Percentiles rank a stretch among this genome's conserved stretches.
phyloP scores from a whole-genome alignment of 2,113 vertebrate species.

The Equus przewalskii region DNA sequence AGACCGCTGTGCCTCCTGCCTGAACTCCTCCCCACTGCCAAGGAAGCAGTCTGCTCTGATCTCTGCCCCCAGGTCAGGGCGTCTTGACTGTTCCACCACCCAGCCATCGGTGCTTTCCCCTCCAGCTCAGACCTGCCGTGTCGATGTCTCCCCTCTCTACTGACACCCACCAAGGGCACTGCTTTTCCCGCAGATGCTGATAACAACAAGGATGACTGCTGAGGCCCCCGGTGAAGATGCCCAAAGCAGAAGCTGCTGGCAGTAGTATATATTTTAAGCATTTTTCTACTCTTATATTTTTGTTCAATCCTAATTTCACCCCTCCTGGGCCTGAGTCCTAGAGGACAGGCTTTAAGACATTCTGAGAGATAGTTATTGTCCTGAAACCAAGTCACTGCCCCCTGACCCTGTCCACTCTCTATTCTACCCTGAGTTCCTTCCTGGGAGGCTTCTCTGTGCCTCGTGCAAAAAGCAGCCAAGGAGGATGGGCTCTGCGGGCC shows the following conservation, averaged over 20 bases:
- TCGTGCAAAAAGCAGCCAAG: neutral
- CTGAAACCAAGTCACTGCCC: neutral
- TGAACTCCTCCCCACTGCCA: too few species aligned
- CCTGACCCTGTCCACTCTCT: neutral
- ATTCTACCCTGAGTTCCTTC: too few species aligned
- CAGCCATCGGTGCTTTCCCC: too few species aligned
- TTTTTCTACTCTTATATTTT: neutral
- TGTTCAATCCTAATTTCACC: neutral
- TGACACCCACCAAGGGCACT: neutral
- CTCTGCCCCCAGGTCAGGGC: neutral
- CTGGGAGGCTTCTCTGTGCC: neutral
- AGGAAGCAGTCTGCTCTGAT: accelerated
- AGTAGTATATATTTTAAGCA: neutral
- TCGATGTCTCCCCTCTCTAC: neutral
- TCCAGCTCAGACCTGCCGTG: neutral
- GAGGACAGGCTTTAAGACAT: too few species aligned
- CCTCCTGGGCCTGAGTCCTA: too few species aligned
- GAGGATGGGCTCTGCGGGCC: neutral
- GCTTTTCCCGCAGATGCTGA: too few species aligned
- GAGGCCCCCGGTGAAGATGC: neutral
- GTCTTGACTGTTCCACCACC: neutral
- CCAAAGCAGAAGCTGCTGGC: neutral
- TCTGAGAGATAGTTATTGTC: neutral
- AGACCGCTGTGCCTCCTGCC: neutral
- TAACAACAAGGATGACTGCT: neutral